phyloP scores from a whole-genome alignment of 1,140 invertebrate genomes.

The Musca vetustissima region DNA sequence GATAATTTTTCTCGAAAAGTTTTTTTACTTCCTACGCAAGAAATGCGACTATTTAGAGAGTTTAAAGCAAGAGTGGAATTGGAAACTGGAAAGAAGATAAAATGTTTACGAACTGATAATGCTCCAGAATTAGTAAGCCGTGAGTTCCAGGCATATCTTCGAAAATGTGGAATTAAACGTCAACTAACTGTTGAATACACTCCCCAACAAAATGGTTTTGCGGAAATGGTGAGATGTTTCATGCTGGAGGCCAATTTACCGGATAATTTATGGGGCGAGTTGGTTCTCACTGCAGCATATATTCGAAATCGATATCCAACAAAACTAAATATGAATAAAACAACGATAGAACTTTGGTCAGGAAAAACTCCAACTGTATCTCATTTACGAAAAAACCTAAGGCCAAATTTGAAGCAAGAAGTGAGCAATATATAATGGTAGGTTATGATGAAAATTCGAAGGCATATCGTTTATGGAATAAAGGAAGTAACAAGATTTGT shows the following conservation, averaged over 20 bases:
- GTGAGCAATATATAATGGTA: neutral
- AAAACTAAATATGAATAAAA: slow-evolving; percentile 17
- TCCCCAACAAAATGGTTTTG: slow-evolving; percentile 51
- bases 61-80: slow-evolving; percentile 30
- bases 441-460: neutral
- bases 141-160: slow-evolving; percentile 30
- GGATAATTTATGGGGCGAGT: slow-evolving; percentile 57
- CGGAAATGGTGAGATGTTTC: slow-evolving; percentile 36
- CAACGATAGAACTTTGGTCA: slow-evolving; percentile 18
- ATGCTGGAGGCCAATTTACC: slow-evolving; percentile 43
- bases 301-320: slow-evolving; percentile 24
- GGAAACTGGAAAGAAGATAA: slow-evolving; percentile 32
- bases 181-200: slow-evolving; percentile 39
- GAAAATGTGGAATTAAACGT: slow-evolving; percentile 27
- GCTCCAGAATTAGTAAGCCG: slow-evolving; percentile 44
- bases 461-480: neutral
- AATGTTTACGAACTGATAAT: slow-evolving; percentile 49
- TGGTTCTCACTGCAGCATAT: slow-evolving; percentile 31
- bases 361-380: neutral
- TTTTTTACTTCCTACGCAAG: slow-evolving; percentile 22
- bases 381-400: slow-evolving; percentile 15
- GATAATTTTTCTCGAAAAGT: slow-evolving; percentile 50
- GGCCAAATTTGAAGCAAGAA: neutral
- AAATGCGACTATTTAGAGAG: no score
- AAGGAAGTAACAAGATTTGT: neutral